Conservation (phyloP, 2,888 invertebrate species). For the Nomada fucata region DNA sequence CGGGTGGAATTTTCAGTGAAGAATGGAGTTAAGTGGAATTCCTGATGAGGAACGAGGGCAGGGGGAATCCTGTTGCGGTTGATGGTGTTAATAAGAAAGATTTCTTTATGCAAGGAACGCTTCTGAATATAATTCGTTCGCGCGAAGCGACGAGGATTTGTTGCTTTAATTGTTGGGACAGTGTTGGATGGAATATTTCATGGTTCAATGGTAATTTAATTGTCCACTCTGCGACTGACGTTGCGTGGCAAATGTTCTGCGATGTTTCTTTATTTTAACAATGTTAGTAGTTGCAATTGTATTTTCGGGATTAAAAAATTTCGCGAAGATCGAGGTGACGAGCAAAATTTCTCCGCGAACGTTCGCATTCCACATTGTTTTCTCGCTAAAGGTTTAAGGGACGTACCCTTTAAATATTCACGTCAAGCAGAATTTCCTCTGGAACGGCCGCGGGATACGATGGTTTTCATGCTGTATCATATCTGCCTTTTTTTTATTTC, state of each 20-base stretch:
- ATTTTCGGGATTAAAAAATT: no score
- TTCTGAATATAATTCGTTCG: no score
- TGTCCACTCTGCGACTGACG: no score
- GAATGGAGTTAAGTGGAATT: slow-evolving; percentile 5
- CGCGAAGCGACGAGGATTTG: no score
- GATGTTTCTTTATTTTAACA: no score
- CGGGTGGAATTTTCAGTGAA: not conserved
- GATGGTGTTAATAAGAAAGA: no score
- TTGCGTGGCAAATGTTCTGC: no score
- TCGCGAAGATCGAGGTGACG: not conserved
- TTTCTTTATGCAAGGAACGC: no score
- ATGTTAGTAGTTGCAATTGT: no score
- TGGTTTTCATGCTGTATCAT: slow-evolving; percentile 14
- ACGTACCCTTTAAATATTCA: slow-evolving; percentile 18
- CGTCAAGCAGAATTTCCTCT: slow-evolving; percentile 27
- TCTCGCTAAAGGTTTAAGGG: slow-evolving; percentile 4
- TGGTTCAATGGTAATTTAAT: no score
- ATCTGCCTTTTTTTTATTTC: not conserved
- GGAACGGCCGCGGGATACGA: slow-evolving; percentile 10
- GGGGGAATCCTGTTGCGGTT: not conserved
- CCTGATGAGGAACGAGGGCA: not conserved
- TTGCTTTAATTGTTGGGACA: no score
- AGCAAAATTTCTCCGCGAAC: slow-evolving; percentile 12
- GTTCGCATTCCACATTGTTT: slow-evolving; percentile 18
- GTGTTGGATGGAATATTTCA: not conserved